phyloP scores from a whole-genome alignment of 2,797 vertebrate genomes.

The Helicolenus hilgendorfi region DNA sequence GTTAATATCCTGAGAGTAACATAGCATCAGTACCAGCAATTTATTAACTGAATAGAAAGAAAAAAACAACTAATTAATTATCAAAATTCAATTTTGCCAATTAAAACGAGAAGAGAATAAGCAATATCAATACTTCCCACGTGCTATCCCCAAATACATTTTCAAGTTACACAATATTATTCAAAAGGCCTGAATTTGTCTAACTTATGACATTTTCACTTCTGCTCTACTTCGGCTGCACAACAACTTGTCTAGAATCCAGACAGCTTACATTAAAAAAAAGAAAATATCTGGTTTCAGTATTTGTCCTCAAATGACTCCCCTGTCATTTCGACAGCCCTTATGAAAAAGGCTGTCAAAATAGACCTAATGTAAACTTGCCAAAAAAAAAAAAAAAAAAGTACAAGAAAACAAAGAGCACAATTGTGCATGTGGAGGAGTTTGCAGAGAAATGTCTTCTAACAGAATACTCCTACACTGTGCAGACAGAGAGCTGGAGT shows the following conservation, averaged over 20 bases:
- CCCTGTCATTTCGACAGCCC: conserved; percentile 24
- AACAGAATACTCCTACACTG: conserved; percentile 84
- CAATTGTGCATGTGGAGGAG: conserved; percentile 83
- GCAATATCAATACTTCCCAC: background rate
- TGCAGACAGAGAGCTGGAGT: conserved; percentile 66
- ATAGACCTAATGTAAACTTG: conserved; percentile 55
- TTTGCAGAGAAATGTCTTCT: conserved; percentile 78
- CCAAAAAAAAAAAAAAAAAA: conserved; percentile 32
- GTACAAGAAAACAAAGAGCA: conserved; percentile 73
- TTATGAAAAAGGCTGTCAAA: conserved; percentile 42
- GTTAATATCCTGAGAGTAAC: background rate
- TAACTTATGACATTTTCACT: accelerated
- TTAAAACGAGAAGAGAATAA: background rate
- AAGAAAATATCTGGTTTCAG: background rate
- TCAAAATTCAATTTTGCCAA: background rate
- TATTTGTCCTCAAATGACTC: conserved; percentile 57
- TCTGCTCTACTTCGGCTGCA: background rate
- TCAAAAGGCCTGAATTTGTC: background rate
- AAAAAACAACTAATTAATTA: background rate
- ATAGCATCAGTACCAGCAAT: background rate
- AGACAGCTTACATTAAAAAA: background rate
- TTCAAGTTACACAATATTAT: background rate
- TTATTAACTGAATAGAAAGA: background rate
- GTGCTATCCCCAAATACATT: background rate
- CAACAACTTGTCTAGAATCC: background rate